phyloP scores from a whole-genome alignment of 2,888 invertebrate genomes.

The Phasia obesa region DNA sequence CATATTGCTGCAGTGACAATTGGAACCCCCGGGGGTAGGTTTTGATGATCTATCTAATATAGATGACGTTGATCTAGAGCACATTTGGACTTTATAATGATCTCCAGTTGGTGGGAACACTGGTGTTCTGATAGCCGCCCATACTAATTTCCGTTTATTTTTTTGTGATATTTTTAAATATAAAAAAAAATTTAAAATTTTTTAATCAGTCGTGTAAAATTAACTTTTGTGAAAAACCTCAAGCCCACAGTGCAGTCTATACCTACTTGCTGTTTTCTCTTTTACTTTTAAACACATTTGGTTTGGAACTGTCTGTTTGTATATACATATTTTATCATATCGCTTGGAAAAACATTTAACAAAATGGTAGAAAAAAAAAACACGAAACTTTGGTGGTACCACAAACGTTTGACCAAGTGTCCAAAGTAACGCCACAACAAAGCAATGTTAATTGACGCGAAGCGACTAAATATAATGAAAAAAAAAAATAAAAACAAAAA shows the following conservation, averaged over 20 bases:
- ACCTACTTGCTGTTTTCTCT: slow-evolving; percentile 1
- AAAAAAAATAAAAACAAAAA: slow-evolving; percentile 23
- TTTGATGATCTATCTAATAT: too few species aligned
- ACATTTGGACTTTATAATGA: too few species aligned
- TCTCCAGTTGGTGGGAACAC: too few species aligned
- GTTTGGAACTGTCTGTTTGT: slow-evolving; percentile 74
- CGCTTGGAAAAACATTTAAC: slow-evolving; percentile 69
- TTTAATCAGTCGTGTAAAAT: background rate
- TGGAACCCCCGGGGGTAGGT: too few species aligned
- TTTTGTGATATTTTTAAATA: too few species aligned
- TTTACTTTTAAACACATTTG: slow-evolving; percentile 49
- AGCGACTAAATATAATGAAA: slow-evolving; percentile 69
- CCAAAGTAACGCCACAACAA: slow-evolving; percentile 82
- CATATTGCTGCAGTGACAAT: too few species aligned
- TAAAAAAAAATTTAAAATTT: background rate
- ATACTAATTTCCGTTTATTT: too few species aligned
- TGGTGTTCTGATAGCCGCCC: too few species aligned
- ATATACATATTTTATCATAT: slow-evolving; percentile 80
- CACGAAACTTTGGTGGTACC: slow-evolving; percentile 65
- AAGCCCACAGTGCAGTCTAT: slow-evolving; percentile 40
- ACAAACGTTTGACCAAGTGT: slow-evolving; percentile 76
- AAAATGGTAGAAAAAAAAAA: slow-evolving; percentile 47
- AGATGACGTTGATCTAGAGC: too few species aligned
- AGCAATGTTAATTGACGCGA: slow-evolving; percentile 81
- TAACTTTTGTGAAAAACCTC: background rate